Base-by-base conservation (phyloP, 2,113 vertebrate species). In the Colinus virginianus region DNA sequence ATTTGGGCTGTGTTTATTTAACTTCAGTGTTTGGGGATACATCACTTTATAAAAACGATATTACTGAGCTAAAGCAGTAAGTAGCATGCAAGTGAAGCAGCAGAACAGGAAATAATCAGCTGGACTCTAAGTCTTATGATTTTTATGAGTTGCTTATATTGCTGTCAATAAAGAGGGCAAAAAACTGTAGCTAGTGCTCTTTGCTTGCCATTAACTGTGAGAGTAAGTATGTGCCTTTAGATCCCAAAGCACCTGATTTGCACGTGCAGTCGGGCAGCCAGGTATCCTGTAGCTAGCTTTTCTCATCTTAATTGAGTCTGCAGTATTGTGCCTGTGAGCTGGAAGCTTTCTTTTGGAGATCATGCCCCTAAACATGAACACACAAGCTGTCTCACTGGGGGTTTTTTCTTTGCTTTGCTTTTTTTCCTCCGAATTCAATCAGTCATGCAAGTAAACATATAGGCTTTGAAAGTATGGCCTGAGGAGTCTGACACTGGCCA, bases 401-500 rank as follows among this genome's bases (percentile, higher is more conserved):
- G 75, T 43, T 66, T 93, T 83, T 42, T 42, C 36, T 92, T 95
- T 89, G 64, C 64, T 74, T 88, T 91, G 34, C 38, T 40, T 71
- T 70, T 76, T 68, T 15, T 13, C 19, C 48, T 38, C 69, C 66
- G n/a, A 90, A 84, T 94, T 72, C 83, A 59, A 4, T 85, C 88
- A 34, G 34, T 78, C 48, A 43, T 80, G 76, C 38, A 36, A 64
- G 76, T 64, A 80, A 88, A 84, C 59, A 17, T 13, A n/a, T 17
- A 40, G 42, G 42, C 20, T 32, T 36, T 21, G 79, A 74, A 86
- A 91, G 61, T 43, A 25, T 59, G 91, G 91, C 64, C 92, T 71
- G 83, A 96, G 96, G 95, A 94, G 91, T 90, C 83, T 62, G 83
- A 93, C 84, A 48, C 64, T 76, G 96, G 88, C 83, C 56, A 91